Conservation (phyloP, 1,140 invertebrate species). For the Diachasma alloeum region DNA sequence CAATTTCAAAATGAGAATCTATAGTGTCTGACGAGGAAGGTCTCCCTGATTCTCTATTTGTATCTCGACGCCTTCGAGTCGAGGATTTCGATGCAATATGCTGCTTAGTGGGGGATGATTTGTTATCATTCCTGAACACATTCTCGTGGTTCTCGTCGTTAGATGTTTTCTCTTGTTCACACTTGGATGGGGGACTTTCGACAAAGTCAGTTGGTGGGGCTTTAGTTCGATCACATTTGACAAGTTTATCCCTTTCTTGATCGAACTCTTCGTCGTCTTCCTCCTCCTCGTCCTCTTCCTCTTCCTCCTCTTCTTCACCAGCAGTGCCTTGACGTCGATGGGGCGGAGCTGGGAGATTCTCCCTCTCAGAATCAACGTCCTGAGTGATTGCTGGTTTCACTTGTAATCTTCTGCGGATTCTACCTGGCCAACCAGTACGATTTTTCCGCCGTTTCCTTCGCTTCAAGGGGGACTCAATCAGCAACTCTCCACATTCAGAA, state of each 20-base stretch:
- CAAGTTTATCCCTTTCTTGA: slow-evolving; percentile 1
- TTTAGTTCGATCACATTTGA: background rate
- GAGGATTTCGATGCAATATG: slow-evolving; percentile 22
- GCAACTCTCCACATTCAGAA: slow-evolving; percentile 58
- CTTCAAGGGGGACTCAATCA: slow-evolving; percentile 50
- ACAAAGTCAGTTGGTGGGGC: background rate
- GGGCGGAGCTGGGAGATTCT: slow-evolving; percentile 25
- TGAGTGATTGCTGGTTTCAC: slow-evolving; percentile 33
- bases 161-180: slow-evolving; percentile 3
- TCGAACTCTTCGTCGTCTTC: slow-evolving; percentile 7
- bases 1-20: slow-evolving; percentile 42
- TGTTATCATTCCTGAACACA: slow-evolving; percentile 38
- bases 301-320: slow-evolving; percentile 24
- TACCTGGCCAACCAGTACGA: slow-evolving; percentile 73
- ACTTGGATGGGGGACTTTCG: background rate
- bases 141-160: slow-evolving; percentile 50
- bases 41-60: background rate
- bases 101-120: slow-evolving; percentile 26
- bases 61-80: slow-evolving; percentile 35
- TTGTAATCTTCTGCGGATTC: slow-evolving; percentile 55
- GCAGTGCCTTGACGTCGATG: slow-evolving; percentile 25
- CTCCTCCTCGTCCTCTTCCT: slow-evolving; percentile 30
- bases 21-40: slow-evolving; percentile 32
- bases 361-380: slow-evolving; percentile 20
- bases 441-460: slow-evolving; percentile 64